Base-by-base conservation (phyloP, 2,888 invertebrate genomes). In the Cephalotes varians region DNA sequence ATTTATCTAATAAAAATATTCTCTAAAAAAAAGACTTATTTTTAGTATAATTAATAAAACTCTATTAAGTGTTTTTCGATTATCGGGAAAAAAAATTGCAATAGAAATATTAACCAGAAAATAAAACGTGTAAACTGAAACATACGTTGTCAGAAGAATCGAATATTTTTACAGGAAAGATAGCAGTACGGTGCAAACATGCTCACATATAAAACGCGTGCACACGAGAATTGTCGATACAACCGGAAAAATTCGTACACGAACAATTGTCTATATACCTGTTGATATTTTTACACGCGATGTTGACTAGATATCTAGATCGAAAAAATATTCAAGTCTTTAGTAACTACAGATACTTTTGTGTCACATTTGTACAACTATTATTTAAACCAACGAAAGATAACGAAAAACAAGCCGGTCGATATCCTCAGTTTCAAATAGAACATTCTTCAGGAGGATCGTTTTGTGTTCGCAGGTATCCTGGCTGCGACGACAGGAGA, bases 401-500 rank as follows among this genome's bases (percentile, higher is more conserved):
- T 44, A 12, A 56, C 9, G 4, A 40, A 31, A 58, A 72, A n/a
- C n/a, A n/a, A n/a, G n/a, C n/a, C n/a, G n/a, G n/a, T n/a, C 25
- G 7, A 73, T 47, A 15, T 47, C 12, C 15, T 18, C 15, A 25
- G 0, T 34, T 21, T 73, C 2, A 2, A 31, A 15, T 28, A 9
- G 12, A 56, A 4, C 25, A 6, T 44, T 21, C 6, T 60, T 76
- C 10, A 12, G 7, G 1, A 51, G 1, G 1, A 44, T 44, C 1
- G 2, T 28, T 37, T 74, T 64, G 18, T 7, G 37, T 40, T 54
- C 15, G 25, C 94, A 97, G 97, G 97, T 97, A 82, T 96, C 97
- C 34, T 97, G 97, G 97, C 95, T 97, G 80, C 95, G 96, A 47
- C 95, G 96, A 90, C 96, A 96, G 82, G 95, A 96, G 28, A 96